Conservation (phyloP, 2,888 invertebrate species). For the Pterobdella sp. region DNA sequence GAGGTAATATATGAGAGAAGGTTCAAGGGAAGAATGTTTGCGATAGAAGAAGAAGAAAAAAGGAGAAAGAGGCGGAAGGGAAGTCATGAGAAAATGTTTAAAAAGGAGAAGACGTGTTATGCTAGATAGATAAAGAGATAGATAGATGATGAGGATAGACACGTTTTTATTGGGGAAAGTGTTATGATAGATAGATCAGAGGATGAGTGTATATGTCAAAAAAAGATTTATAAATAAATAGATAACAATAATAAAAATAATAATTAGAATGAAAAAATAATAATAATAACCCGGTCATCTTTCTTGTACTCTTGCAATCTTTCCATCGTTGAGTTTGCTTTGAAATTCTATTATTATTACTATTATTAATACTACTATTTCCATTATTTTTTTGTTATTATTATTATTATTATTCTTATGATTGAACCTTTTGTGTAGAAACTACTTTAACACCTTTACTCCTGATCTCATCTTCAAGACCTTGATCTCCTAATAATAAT, state of each 20-base stretch:
- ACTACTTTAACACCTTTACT: background rate
- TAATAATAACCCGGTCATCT: background rate
- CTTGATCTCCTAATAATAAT: no score
- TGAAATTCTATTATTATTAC: conserved; percentile 7
- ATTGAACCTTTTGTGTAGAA: background rate
- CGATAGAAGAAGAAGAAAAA: no score
- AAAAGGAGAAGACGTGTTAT: no score
- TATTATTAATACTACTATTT: background rate
- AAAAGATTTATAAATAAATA: no score
- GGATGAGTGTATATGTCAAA: no score
- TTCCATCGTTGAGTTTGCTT: background rate
- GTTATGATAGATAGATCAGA: no score
- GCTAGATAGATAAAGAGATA: no score
- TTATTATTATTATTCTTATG: background rate
- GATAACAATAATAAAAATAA: background rate
- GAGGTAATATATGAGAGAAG: background rate
- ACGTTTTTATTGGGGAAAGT: no score
- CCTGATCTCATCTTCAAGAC: background rate
- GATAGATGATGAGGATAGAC: no score
- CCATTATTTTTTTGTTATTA: background rate
- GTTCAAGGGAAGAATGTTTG: background rate
- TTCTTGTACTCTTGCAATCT: background rate
- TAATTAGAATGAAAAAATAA: background rate
- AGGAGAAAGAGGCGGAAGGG: background rate
- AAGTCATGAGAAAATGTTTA: background rate